A percentile compares a stretch with the other conserved stretches of the same genome.
These are phyloP conservation scores for Philopotamus ludificatus DNA, from an alignment of 1,140 invertebrate species.

Conservation along the genomic window DNA sequence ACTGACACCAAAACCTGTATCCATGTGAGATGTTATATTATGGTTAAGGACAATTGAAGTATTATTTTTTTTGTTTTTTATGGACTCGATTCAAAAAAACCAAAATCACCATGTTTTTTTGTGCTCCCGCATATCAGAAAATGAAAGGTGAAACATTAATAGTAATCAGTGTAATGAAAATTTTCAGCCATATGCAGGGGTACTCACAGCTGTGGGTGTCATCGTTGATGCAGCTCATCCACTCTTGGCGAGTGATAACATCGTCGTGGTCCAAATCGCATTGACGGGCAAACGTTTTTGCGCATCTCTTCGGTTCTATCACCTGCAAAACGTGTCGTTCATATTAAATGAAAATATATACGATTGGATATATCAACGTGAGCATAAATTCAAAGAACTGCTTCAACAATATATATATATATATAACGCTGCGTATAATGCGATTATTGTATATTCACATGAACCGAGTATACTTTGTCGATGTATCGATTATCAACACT, in stretches of 20 bases:
- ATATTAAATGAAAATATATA: neutral
- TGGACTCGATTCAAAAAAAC: too few relatives aligned
- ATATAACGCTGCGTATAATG: too few relatives aligned
- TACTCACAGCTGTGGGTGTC: conserved; percentile 23
- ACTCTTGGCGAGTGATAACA: conserved; percentile 75
- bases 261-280: conserved; percentile 82
- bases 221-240: conserved; percentile 74
- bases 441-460: too few relatives aligned
- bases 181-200: neutral
- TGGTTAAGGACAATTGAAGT: conserved; percentile 2
- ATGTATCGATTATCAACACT: too few relatives aligned
- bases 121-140: neutral
- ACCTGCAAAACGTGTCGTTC: conserved; percentile 50
- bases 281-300: conserved; percentile 79
- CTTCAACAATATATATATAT: too few relatives aligned
- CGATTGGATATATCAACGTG: too few relatives aligned
- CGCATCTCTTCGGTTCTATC: conserved; percentile 84
- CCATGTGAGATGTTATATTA: conserved; percentile 16
- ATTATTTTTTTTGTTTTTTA: neutral
- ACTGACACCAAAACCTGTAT: conserved; percentile 18
- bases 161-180: neutral
- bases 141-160: neutral
- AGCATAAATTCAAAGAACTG: too few relatives aligned
- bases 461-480: too few relatives aligned
- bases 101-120: conserved; percentile 9